These are phyloP conservation scores for Crematogaster levior DNA, from an alignment of 2,888 invertebrate species.

Conservation along the genomic window DNA sequence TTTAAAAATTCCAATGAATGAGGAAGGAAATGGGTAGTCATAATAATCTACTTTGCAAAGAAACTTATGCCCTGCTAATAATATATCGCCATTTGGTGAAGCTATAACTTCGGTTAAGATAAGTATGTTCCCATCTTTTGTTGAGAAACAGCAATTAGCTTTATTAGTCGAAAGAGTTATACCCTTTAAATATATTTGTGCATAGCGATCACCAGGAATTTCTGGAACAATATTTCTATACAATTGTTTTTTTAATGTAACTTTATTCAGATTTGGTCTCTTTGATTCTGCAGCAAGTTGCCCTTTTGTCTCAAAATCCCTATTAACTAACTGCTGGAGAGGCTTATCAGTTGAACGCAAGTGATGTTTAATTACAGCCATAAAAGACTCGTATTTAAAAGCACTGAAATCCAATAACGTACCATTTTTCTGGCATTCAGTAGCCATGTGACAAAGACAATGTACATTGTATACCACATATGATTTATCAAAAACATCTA, in stretches of 20 bases:
- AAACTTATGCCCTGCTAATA: neutral
- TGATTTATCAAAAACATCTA: neutral
- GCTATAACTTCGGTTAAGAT: neutral
- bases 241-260: neutral
- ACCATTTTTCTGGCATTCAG: neutral
- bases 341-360: neutral
- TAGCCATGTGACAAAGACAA: neutral
- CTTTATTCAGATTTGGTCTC: neutral
- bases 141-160: neutral
- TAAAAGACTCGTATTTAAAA: neutral
- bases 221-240: neutral
- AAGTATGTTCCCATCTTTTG: neutral
- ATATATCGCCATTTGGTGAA: neutral
- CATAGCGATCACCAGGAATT: neutral
- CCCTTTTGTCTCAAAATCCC: neutral
- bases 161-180: neutral
- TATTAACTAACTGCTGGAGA: neutral
- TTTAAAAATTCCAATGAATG: neutral
- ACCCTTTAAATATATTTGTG: neutral
- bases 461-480: neutral
- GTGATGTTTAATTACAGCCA: neutral
- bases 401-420: neutral
- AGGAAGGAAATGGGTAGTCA: neutral
- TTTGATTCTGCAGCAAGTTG: neutral
- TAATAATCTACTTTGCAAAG: neutral